phyloP scores from a whole-genome alignment of 2,888 invertebrate species.

The Shargacucullia verbasci region DNA sequence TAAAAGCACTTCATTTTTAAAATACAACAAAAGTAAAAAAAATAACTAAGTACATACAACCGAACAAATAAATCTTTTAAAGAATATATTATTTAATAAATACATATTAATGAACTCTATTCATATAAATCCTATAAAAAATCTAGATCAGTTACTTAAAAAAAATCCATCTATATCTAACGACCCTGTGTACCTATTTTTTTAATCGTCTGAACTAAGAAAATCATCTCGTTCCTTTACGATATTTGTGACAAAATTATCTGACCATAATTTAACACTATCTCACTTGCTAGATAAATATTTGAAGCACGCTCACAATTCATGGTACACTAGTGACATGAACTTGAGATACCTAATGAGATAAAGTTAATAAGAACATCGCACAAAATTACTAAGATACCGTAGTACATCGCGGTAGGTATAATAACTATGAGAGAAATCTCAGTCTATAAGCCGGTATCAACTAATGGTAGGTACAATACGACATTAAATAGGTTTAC shows the following conservation, averaged over 20 bases:
- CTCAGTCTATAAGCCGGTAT: neutral
- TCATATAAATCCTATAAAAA: too few species aligned
- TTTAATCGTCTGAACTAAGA: too few species aligned
- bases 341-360: conserved; percentile 9
- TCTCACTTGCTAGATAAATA: conserved; percentile 12
- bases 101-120: too few species aligned
- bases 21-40: neutral
- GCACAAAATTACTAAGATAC: conserved; percentile 1
- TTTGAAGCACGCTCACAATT: conserved; percentile 22
- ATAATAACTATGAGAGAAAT: conserved; percentile 9
- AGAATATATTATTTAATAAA: too few species aligned
- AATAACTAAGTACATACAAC: too few species aligned
- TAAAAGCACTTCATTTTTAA: conserved; percentile 24
- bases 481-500: conserved; percentile 27
- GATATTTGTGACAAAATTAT: neutral
- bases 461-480: conserved; percentile 15
- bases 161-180: too few species aligned
- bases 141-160: too few species aligned
- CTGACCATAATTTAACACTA: conserved; percentile 7
- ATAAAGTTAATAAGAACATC: conserved; percentile 11
- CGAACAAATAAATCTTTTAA: too few species aligned
- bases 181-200: too few species aligned
- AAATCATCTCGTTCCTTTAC: neutral
- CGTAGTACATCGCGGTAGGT: neutral
- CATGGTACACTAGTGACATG: conserved; percentile 18